A percentile compares a stretch with the other conserved stretches of the same genome.
Conservation (phyloP, 2,888 invertebrate genomes). For the Heteromurus nitidus region DNA sequence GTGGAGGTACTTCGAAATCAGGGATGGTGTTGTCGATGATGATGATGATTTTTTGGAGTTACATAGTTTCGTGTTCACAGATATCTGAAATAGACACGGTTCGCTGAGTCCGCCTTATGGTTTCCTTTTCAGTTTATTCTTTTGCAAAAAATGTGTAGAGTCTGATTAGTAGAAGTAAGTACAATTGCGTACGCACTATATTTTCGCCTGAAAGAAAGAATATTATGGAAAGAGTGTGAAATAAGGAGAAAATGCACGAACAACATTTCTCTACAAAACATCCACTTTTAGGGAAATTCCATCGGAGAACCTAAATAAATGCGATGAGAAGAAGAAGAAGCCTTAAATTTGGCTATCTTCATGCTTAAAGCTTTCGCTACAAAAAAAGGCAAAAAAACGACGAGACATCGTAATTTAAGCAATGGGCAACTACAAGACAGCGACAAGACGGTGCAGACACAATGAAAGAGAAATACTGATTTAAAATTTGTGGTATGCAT, state of each 20-base stretch:
- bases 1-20: not conserved
- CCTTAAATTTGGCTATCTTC: too few relatives aligned
- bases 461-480: conserved; percentile 47
- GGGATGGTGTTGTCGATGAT: not conserved
- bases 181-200: conserved; percentile 13
- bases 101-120: conserved; percentile 41
- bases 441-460: too few relatives aligned
- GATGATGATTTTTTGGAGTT: conserved; percentile 14
- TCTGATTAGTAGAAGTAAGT: conserved; percentile 8
- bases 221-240: too few relatives aligned
- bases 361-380: too few relatives aligned
- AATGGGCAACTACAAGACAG: too few relatives aligned
- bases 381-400: too few relatives aligned
- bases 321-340: too few relatives aligned
- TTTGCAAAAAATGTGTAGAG: conserved; percentile 35
- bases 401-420: too few relatives aligned
- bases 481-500: conserved; percentile 43
- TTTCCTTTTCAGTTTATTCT: conserved; percentile 48
- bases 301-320: too few relatives aligned
- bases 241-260: conserved; percentile 31
- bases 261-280: conserved; percentile 19
- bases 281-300: conserved; percentile 53
- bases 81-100: conserved; percentile 41
- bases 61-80: conserved; percentile 53
- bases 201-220: not conserved